These are phyloP conservation scores for Nephrotoma appendiculata DNA, from an alignment of 2,888 invertebrate genomes.

Conservation along the genomic window DNA sequence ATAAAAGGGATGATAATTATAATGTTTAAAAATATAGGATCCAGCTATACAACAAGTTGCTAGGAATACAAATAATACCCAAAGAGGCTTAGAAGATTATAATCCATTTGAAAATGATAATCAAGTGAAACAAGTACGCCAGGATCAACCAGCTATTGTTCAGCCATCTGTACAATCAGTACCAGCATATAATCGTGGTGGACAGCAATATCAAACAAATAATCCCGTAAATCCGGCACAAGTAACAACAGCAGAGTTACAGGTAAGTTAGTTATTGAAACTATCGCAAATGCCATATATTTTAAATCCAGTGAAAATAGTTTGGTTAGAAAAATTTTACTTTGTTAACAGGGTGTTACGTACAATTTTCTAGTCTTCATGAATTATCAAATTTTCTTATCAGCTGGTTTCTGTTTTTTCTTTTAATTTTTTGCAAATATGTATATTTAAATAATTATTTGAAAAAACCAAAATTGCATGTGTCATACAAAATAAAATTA, in stretches of 20 bases:
- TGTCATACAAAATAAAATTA: background rate
- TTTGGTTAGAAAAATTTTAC: background rate
- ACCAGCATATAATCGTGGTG: constrained; percentile 41
- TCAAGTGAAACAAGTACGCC: constrained; percentile 40
- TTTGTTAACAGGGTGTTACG: background rate
- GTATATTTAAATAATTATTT: background rate
- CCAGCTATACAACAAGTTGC: constrained; percentile 88
- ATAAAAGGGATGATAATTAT: background rate
- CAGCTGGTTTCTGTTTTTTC: background rate
- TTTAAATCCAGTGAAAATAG: background rate
- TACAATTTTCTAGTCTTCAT: background rate
- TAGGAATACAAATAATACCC: constrained; percentile 46
- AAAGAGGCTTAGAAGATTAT: constrained; percentile 71
- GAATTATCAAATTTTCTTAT: background rate
- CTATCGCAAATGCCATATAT: background rate
- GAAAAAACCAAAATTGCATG: background rate
- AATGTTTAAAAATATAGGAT: constrained; percentile 50
- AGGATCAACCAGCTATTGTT: constrained; percentile 22
- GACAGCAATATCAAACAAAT: constrained; percentile 40
- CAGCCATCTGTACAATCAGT: constrained; percentile 25
- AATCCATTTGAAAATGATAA: constrained; percentile 80
- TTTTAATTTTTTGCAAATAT: background rate
- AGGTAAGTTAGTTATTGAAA: constrained; percentile 35
- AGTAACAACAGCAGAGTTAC: constrained; percentile 56
- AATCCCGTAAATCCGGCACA: constrained; percentile 36